Conservation (phyloP, 2,113 vertebrate genomes). For the Lepisosteus oculatus region DNA sequence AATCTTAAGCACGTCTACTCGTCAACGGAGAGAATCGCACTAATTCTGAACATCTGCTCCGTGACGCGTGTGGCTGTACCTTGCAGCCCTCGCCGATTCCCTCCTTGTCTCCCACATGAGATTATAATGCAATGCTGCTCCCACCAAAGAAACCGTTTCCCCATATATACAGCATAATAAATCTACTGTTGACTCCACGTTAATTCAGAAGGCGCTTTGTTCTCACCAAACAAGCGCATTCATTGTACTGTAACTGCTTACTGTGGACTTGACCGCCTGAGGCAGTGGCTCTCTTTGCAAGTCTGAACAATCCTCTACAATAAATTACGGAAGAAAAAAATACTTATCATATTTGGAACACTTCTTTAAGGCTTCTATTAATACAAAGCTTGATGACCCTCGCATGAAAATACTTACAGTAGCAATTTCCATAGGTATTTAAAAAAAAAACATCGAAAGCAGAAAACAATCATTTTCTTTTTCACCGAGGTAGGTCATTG, state of each 20-base stretch:
- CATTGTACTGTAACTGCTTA: slow-evolving; percentile 1
- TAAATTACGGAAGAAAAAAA: slow-evolving; percentile 25
- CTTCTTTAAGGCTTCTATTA: slow-evolving; percentile 29
- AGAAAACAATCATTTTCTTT: slow-evolving; percentile 42
- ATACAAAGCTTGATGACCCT: slow-evolving; percentile 25
- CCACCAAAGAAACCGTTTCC: background rate
- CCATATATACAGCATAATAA: slow-evolving; percentile 9
- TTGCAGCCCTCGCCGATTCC: background rate
- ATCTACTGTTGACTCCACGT: slow-evolving; percentile 21
- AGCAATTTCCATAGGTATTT: too few relatives aligned
- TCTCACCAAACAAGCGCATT: slow-evolving; percentile 5
- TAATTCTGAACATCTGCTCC: too few relatives aligned
- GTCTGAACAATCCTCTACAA: background rate
- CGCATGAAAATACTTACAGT: too few relatives aligned
- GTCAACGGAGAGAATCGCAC: too few relatives aligned
- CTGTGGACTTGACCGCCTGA: background rate
- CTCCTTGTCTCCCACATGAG: background rate
- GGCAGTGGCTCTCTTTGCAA: background rate
- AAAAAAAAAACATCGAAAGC: slow-evolving; percentile 38
- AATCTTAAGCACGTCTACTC: too few relatives aligned
- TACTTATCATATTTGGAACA: slow-evolving; percentile 8
- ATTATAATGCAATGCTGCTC: background rate
- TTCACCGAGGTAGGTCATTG: slow-evolving; percentile 67
- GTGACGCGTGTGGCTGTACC: too few relatives aligned
- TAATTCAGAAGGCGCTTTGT: slow-evolving; percentile 21